Base-by-base conservation (phyloP, 2,888 invertebrate species). In the Agrilus biguttatus region DNA sequence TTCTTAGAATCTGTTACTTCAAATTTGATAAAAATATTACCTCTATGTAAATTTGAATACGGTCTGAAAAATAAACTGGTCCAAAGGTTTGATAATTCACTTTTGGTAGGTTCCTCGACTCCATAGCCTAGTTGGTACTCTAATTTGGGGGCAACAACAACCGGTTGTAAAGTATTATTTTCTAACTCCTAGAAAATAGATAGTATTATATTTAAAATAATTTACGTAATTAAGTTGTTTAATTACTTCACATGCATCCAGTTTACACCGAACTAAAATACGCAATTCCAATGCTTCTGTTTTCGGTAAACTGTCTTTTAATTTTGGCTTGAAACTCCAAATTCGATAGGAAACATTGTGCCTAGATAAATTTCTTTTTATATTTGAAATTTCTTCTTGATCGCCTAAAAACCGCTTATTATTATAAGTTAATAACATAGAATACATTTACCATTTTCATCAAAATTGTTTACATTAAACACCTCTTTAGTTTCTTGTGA, bases 61-160 rank as follows among this genome's bases (percentile, higher is more conserved):
- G 62, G 61, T 21, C 53, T 54, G 42, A 62, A 62, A 49, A 57
- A 60, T 17, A 61, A 44, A 19, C 54, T 51, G 2, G 57, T 49
- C 63, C 63, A 63, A 36, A 61, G 58, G 13, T 53, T 53, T 5
- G 55, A 47, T 13, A 63, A 40, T 47, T 63, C 62, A 34, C 51
- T 51, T 48, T 55, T 57, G 19, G 60, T 55, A 8, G 55, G 45
- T 39, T 59, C 49, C 33, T 51, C 51, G 10, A 52, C 62, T 1
- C 63, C 64, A 46, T 53, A 58, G 42, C 54, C 50, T 8, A 60
- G 43, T 45, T 62, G 62, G 40, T 54, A 54, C 49, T 64, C 64
- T 10, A 63, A 33, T 52, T 63, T 63, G 7, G 62, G 61, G 33
- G 48, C 47, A 3, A 64, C 34, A 14, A 55, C 51, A 5, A 60